Evolutionary conservation across 2,888 invertebrate species (phyloP).

Genomic region (Troilus luridus): DNA sequence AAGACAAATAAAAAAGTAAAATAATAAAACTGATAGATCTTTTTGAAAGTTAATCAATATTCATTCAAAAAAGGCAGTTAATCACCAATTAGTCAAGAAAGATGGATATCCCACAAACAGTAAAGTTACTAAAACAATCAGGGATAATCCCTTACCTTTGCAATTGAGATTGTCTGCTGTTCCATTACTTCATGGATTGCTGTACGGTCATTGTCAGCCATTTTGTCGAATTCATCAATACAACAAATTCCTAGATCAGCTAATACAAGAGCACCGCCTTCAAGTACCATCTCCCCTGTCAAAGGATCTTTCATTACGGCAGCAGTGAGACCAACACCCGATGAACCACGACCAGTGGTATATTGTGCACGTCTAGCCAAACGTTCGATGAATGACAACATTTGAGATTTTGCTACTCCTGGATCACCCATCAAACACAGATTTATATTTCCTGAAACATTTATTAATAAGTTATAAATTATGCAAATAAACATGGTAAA

Average conservation of each 20-base stretch:
- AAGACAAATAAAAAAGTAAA: too few relatives aligned
- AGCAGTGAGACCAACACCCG: conserved; percentile 98
- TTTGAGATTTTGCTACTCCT: conserved; percentile 98
- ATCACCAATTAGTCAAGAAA: too few relatives aligned
- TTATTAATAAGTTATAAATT: neutral
- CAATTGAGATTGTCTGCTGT: conserved; percentile 99
- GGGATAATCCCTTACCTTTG: conserved; percentile 78
- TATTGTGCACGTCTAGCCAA: conserved; percentile 86
- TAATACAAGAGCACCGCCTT: conserved; percentile 96
- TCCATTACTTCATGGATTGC: conserved; percentile 99
- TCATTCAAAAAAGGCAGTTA: too few relatives aligned
- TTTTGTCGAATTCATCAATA: conserved; percentile 99
- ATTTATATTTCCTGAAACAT: conserved; percentile 86
- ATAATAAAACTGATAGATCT: too few relatives aligned
- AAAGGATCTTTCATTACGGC: conserved; percentile 96
- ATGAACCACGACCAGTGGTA: conserved; percentile 82
- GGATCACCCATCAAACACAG: conserved; percentile 99
- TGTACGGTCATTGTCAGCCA: conserved; percentile 95
- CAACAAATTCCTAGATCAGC: conserved; percentile 98
- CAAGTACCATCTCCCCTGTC: conserved; percentile 93
- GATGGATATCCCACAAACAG: too few relatives aligned
- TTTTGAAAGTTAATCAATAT: too few relatives aligned
- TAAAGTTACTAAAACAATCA: too few relatives aligned
- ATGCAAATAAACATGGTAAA: neutral
- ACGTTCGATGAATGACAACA: conserved; percentile 94